Evolutionary conservation across 1,140 invertebrate genomes (phyloP).

Genomic region (Andrena cerasifolii): DNA sequence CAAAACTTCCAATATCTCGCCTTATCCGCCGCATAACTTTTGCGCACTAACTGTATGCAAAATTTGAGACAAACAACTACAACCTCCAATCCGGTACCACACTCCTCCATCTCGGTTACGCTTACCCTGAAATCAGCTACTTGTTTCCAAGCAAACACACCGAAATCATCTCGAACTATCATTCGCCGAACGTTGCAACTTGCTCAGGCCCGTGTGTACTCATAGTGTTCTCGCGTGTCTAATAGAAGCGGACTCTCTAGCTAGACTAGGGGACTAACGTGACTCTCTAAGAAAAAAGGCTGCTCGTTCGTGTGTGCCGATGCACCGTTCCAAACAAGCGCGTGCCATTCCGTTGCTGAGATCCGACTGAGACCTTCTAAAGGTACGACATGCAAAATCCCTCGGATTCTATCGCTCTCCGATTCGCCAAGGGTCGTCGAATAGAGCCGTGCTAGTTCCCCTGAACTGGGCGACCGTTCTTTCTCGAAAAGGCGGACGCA

Average conservation of each 20-base stretch:
- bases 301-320: constrained; percentile 27
- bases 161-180: background rate
- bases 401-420: background rate
- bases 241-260: constrained; percentile 63
- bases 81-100: no score
- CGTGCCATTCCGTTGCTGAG: constrained; percentile 30
- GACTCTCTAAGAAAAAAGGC: constrained; percentile 54
- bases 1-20: no score
- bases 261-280: constrained; percentile 64
- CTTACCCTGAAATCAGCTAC: no score
- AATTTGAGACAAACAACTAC: no score
- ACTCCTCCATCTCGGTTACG: no score
- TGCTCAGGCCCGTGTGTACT: constrained; percentile 43
- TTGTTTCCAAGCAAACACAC: no score
- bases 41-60: no score
- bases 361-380: constrained; percentile 30
- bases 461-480: background rate
- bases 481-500: background rate
- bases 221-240: constrained; percentile 54
- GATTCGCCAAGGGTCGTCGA: no score
- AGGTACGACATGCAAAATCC: constrained; percentile 32
- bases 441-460: background rate
- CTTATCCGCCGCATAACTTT: no score
- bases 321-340: constrained; percentile 47
- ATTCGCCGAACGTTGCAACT: constrained; percentile 28